Evolutionary conservation across 2,797 vertebrate species (phyloP), one percentile per base, ranked within the genome.

Genomic region (Platyrinchus mystaceus): DNA sequence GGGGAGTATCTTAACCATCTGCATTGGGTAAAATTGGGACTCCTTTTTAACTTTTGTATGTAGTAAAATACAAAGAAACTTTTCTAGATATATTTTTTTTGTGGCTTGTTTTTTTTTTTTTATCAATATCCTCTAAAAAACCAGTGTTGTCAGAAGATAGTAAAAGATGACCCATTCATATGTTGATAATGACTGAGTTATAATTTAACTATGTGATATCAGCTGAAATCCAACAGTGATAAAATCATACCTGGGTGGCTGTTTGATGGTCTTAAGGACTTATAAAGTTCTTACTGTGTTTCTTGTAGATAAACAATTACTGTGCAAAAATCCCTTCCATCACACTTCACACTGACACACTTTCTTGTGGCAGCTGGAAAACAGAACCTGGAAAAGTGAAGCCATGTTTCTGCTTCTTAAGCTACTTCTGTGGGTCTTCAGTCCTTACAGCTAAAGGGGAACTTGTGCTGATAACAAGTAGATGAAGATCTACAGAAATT

Each of bases 91-190:
- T 3, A 11, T 22, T 5, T 21, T 24, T 44, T 30, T 4, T 19
- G 6, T 27, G 2, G 1, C 17, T n/a, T 34, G 1, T 2, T 8
- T 16, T 2, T 8, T 32, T 2, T 7, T 5, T 12, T 58, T 76
- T 22, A 56, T 66, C 26, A 58, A 47, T 53, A 44, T 37, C 18
- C 10, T 66, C 39, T 37, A 53, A 37, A 58, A 71, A 60, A 55
- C 1, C 4, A 37, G 3, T 23, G 9, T 30, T 62, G 49, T n/a
- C 58, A 52, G 37, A 36, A 70, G 77, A 23, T 4, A 44, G 26
- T 14, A 56, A 37, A 77, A 32, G 30, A 20, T 36, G 23, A 12
- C 13, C 37, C 3, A 2, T 36, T 49, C 27, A 22, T 12, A 53
- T 18, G 16, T 26, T 71, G 34, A n/a, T 75, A 79, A 62, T n/a